Evolutionary conservation across 2,113 vertebrate species (phyloP).

Genomic region (Mirounga angustirostris): DNA sequence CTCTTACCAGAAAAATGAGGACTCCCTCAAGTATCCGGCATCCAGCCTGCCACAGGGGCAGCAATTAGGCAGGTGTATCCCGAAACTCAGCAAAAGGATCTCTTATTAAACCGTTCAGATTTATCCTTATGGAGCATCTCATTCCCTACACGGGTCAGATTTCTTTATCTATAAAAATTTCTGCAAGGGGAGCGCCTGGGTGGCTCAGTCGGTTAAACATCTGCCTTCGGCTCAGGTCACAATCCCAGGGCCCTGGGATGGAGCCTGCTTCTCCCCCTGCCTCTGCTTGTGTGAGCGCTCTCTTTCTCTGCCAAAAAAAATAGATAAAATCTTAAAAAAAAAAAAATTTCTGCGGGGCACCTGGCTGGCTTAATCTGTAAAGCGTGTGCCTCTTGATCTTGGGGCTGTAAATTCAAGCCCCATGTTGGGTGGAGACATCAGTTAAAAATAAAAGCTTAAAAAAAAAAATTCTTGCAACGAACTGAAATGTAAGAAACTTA

Average conservation of each 20-base stretch:
- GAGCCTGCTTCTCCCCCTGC: not conserved
- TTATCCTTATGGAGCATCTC: not conserved
- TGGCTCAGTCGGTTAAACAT: fast-evolving
- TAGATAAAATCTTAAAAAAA: not conserved
- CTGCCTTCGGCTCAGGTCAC: not conserved
- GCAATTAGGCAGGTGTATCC: not conserved
- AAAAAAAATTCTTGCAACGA: not conserved
- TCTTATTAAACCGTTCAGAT: not conserved
- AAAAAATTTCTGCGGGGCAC: not conserved
- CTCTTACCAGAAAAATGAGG: not conserved
- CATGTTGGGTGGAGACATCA: not conserved
- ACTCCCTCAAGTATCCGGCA: fast-evolving
- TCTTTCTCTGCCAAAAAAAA: too few relatives aligned
- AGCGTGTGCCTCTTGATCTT: not conserved
- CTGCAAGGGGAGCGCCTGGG: not conserved
- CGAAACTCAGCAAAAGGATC: not conserved
- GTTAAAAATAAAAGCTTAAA: not conserved
- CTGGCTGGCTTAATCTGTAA: not conserved
- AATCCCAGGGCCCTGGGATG: fast-evolving
- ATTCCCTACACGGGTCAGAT: not conserved
- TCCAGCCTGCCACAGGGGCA: not conserved
- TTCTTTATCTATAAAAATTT: not conserved
- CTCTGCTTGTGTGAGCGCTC: too few relatives aligned
- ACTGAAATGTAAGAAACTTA: not conserved
- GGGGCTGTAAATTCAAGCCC: not conserved